Evolutionary conservation across 1,140 invertebrate genomes (phyloP).

Genomic region (Argopecten irradians): DNA sequence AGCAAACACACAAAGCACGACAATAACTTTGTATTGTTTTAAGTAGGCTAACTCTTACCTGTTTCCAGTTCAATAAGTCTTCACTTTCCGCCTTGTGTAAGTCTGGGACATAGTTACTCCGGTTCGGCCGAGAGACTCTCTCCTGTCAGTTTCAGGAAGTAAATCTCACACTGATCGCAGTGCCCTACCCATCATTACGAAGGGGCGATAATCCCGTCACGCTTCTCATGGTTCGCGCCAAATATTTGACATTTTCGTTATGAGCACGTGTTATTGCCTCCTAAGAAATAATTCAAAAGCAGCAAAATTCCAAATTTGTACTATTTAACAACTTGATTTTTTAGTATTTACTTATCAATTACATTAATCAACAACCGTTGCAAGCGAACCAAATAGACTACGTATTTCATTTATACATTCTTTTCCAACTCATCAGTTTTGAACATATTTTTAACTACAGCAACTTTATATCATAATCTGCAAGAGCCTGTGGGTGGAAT

Average conservation of each 20-base stretch:
- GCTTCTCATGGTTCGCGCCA: not conserved
- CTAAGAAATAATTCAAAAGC: too few relatives aligned
- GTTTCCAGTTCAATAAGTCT: not conserved
- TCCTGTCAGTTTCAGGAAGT: constrained; percentile 9
- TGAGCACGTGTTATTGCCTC: too few relatives aligned
- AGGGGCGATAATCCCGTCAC: constrained; percentile 7
- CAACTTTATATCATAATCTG: too few relatives aligned
- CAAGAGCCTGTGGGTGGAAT: too few relatives aligned
- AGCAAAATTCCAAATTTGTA: too few relatives aligned
- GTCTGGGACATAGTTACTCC: not conserved
- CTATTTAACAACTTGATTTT: too few relatives aligned
- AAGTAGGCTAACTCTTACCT: not conserved
- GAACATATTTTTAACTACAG: too few relatives aligned
- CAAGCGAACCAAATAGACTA: too few relatives aligned
- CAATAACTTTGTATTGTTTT: not conserved
- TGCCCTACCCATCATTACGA: not conserved
- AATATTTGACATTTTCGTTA: not conserved
- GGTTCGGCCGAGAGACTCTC: not conserved
- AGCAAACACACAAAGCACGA: not conserved
- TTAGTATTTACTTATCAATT: too few relatives aligned
- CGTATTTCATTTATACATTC: too few relatives aligned
- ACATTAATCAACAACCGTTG: too few relatives aligned
- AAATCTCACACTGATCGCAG: not conserved
- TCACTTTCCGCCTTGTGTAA: not conserved
- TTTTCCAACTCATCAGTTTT: too few relatives aligned